Evolutionary conservation across 2,888 invertebrate species (phyloP), one percentile per base, ranked within the genome.

Genomic region (Lathronympha strigana): DNA sequence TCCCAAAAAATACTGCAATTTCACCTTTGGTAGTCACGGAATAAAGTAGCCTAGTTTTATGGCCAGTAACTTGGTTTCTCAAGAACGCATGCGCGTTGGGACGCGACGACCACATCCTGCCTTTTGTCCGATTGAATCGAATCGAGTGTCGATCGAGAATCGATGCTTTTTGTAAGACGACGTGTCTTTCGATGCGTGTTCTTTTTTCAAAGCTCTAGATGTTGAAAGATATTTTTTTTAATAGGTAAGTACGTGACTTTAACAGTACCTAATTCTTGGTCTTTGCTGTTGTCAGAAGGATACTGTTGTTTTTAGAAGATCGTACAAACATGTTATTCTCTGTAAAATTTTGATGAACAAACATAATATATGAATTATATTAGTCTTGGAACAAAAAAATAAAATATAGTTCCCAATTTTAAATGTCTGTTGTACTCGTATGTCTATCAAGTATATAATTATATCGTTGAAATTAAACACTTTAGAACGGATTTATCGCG

Each of bases 41-140:
- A 8, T 19, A 3, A 0, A 11, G 50, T 63, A 25, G 9, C 13
- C 5, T 15, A 4, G n/a, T 4, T 2, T 67, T 69, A 58, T 69
- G 25, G 4, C 19, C 11, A 21, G 8, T 58, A 54, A 36, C 17
- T 63, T 70, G 50, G 69, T 67, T 19, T 69, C 60, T 63, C 67
- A 53, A 73, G 72, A 23, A 73, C 72, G 76, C 76, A 79, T 79
- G 82, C 77, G 81, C 83, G 76, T 78, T 81, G 77, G 76, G 71
- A 74, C 78, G 83, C 74, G 77, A 82, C 82, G 80, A 80, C 83
- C 83, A 80, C 83, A 83, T 84, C 84, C 84, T 84, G 84, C 71
- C 80, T 69, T 76, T 83, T 84, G 83, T 82, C 72, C 77, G 77
- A 81, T 81, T 76, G 75, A 79, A 81, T 81, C 77, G 77, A 80